Conservation (phyloP, 2,888 invertebrate genomes). For the Lutraria lutraria region DNA sequence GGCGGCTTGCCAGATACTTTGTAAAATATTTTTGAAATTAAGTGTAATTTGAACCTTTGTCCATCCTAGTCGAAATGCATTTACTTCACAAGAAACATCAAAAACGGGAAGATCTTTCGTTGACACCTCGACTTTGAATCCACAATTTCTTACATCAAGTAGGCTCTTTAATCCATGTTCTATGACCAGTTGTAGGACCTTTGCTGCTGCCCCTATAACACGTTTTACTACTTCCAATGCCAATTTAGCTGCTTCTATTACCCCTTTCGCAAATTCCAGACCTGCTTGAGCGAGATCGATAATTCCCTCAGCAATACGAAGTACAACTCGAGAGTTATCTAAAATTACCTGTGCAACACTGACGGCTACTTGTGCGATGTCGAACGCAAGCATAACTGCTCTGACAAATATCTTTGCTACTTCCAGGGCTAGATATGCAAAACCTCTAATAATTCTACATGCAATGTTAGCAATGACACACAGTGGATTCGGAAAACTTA, state of each 20-base stretch:
- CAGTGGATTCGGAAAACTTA: slow-evolving; percentile 59
- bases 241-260: slow-evolving; percentile 54
- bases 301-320: slow-evolving; percentile 53
- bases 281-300: slow-evolving; percentile 58
- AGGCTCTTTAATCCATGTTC: slow-evolving; percentile 54
- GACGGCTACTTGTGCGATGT: slow-evolving; percentile 60
- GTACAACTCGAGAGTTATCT: slow-evolving; percentile 66
- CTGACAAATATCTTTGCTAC: slow-evolving; percentile 61
- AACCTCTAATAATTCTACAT: slow-evolving; percentile 56
- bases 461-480: slow-evolving; percentile 59
- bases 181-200: slow-evolving; percentile 60
- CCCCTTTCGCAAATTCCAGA: slow-evolving; percentile 51
- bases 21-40: slow-evolving; percentile 55
- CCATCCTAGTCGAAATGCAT: slow-evolving; percentile 62
- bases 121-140: slow-evolving; percentile 56
- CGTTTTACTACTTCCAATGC: slow-evolving; percentile 58
- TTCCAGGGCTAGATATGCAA: slow-evolving; percentile 63
- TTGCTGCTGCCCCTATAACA: slow-evolving; percentile 56
- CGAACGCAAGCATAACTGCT: slow-evolving; percentile 62
- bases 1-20: slow-evolving; percentile 61
- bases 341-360: slow-evolving; percentile 65
- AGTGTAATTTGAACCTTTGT: slow-evolving; percentile 49
- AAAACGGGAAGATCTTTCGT: slow-evolving; percentile 52
- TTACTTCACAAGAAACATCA: slow-evolving; percentile 66
- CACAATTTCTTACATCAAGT: slow-evolving; percentile 64